A percentile compares a stretch with the other conserved stretches of the same genome.
Conservation (phyloP, 2,113 vertebrate genomes). For the Morone chrysops region DNA sequence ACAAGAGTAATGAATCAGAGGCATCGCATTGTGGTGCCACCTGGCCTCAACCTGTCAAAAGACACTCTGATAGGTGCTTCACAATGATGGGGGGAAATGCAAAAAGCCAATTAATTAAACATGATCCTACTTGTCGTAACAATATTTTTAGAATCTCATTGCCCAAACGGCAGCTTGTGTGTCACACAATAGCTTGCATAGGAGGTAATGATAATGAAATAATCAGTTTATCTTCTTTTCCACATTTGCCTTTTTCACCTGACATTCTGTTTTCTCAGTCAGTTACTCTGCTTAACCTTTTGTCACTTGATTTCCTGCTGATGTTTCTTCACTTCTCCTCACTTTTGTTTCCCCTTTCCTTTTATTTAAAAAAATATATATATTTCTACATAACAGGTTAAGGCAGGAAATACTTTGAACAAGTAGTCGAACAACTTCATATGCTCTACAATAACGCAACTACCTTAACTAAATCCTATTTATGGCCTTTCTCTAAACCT, state of each 20-base stretch:
- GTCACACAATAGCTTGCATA: background rate
- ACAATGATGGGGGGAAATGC: background rate
- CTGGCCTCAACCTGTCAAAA: background rate
- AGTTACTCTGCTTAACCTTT: background rate
- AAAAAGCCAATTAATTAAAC: background rate
- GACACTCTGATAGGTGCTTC: conserved; percentile 10
- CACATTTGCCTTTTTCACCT: background rate
- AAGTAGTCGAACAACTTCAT: too few relatives aligned
- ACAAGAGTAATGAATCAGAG: background rate
- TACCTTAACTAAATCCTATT: too few relatives aligned
- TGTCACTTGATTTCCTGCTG: background rate
- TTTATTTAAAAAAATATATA: background rate
- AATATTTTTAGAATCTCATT: background rate
- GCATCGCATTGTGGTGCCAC: conserved; percentile 3
- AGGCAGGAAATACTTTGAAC: too few relatives aligned
- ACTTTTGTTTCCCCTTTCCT: background rate
- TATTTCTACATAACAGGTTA: too few relatives aligned
- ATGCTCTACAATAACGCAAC: too few relatives aligned
- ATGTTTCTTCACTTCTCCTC: background rate
- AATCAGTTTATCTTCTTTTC: background rate
- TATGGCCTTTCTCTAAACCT: too few relatives aligned
- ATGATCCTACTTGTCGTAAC: background rate
- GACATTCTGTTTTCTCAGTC: background rate
- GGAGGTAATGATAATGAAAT: background rate
- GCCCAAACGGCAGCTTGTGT: background rate